Evolutionary conservation across 92 coral and sea anemone species (phyloP).

Genomic region (Siderastrea radians): DNA sequence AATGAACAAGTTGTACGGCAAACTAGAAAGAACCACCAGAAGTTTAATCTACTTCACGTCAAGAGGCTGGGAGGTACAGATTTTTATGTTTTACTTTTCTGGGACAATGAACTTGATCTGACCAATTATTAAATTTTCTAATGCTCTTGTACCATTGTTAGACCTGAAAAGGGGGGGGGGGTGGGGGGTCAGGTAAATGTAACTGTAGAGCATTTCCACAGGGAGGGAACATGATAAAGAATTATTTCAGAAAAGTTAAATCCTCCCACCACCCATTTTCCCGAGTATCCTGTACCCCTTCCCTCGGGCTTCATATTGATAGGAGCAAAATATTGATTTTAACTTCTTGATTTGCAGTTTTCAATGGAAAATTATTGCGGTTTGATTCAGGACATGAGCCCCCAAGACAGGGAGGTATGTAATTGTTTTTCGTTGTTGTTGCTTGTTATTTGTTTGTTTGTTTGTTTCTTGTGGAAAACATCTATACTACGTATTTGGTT

Average conservation of each 20-base stretch:
- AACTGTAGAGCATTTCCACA: too few species aligned
- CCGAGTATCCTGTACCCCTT: too few species aligned
- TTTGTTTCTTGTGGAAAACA: background rate
- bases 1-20: slow-evolving; percentile 90
- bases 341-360: slow-evolving; percentile 65
- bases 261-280: too few species aligned
- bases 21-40: slow-evolving; percentile 84
- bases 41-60: slow-evolving; percentile 88
- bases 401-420: slow-evolving; percentile 90
- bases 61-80: slow-evolving; percentile 92
- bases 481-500: background rate
- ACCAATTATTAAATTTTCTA: too few species aligned
- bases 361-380: slow-evolving; percentile 84
- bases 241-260: too few species aligned
- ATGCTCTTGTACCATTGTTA: too few species aligned
- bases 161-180: too few species aligned
- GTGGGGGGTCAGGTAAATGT: too few species aligned
- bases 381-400: slow-evolving; percentile 83
- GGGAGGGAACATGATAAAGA: too few species aligned
- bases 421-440: background rate
- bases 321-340: too few species aligned
- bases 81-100: background rate
- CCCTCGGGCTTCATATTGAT: too few species aligned
- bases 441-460: background rate
- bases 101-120: too few species aligned